phyloP scores from a whole-genome alignment of 2,888 invertebrate genomes.

The Cynaeus angustus region DNA sequence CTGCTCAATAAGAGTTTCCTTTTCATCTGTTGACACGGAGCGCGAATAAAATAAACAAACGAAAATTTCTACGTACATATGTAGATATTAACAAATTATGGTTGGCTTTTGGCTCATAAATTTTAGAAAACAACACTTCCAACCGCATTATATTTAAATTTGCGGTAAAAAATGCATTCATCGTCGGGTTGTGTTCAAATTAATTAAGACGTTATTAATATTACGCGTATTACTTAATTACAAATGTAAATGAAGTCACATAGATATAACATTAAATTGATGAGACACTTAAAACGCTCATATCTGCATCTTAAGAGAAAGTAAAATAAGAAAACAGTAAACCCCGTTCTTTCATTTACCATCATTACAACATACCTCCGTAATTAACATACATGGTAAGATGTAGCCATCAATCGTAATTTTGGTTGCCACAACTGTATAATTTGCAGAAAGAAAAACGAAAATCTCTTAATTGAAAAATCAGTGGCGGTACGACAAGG shows the following conservation, averaged over 20 bases:
- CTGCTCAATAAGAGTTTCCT: slow-evolving; percentile 43
- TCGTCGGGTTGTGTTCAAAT: slow-evolving; percentile 1
- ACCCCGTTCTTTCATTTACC: slow-evolving; percentile 18
- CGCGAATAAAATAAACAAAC: slow-evolving; percentile 43
- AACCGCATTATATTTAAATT: neutral
- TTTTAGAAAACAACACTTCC: slow-evolving; percentile 31
- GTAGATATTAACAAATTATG: slow-evolving; percentile 27
- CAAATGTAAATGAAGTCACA: slow-evolving; percentile 22
- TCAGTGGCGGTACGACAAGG: slow-evolving; percentile 5
- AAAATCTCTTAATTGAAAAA: slow-evolving; percentile 12
- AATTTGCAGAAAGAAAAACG: slow-evolving; percentile 1
- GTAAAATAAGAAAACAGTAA: slow-evolving; percentile 21
- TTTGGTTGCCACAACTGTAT: slow-evolving; percentile 1
- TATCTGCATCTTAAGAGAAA: slow-evolving; percentile 26
- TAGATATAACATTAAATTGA: slow-evolving; percentile 24
- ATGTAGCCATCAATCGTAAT: neutral
- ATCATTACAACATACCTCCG: slow-evolving; percentile 9
- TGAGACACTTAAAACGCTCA: slow-evolving; percentile 9
- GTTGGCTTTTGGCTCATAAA: slow-evolving; percentile 38
- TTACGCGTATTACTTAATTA: slow-evolving; percentile 24
- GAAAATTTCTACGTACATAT: slow-evolving; percentile 37
- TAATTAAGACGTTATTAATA: slow-evolving; percentile 36
- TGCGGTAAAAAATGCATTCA: neutral
- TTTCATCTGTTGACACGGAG: slow-evolving; percentile 39
- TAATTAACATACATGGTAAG: slow-evolving; percentile 2